Evolutionary conservation across 2,888 invertebrate genomes (phyloP).

Genomic region (Eristalinus aeneus): DNA sequence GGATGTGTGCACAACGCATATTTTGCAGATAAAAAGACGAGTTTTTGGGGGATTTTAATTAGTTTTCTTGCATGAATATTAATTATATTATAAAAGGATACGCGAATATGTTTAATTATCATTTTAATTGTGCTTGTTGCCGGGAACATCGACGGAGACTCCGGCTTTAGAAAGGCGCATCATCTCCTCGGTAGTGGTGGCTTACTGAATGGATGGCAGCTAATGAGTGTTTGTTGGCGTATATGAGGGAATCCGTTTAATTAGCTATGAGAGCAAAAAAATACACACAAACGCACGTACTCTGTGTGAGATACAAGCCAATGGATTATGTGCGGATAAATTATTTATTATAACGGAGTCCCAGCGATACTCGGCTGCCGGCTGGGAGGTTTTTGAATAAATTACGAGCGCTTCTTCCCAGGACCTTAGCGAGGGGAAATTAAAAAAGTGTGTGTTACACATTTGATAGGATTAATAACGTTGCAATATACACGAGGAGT

Average conservation of each 20-base stretch:
- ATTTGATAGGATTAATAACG: constrained; percentile 38
- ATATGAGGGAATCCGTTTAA: constrained; percentile 57
- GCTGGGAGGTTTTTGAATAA: constrained; percentile 32
- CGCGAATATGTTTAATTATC: constrained; percentile 71
- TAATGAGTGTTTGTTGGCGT: constrained; percentile 49
- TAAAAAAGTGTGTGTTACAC: constrained; percentile 18
- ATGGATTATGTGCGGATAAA: constrained; percentile 64
- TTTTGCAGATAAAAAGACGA: constrained; percentile 68
- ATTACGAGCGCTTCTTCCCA: constrained; percentile 31
- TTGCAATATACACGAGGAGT: constrained; percentile 10
- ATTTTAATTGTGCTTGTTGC: constrained; percentile 69
- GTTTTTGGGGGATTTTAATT: constrained; percentile 70
- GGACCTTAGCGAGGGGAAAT: neutral
- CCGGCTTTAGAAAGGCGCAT: constrained; percentile 39
- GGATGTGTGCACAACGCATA: constrained; percentile 71
- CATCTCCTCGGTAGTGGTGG: constrained; percentile 6
- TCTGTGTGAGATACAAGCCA: constrained; percentile 43
- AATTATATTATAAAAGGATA: constrained; percentile 71
- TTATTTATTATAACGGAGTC: constrained; percentile 51
- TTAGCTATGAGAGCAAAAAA: constrained; percentile 56
- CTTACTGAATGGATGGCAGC: constrained; percentile 34
- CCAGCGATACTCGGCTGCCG: constrained; percentile 17
- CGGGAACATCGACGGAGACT: constrained; percentile 47
- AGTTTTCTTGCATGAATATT: constrained; percentile 71
- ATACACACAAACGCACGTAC: neutral